These are phyloP conservation scores for Synergus japonicus DNA, from an alignment of 2,888 invertebrate genomes.

Conservation along the genomic window DNA sequence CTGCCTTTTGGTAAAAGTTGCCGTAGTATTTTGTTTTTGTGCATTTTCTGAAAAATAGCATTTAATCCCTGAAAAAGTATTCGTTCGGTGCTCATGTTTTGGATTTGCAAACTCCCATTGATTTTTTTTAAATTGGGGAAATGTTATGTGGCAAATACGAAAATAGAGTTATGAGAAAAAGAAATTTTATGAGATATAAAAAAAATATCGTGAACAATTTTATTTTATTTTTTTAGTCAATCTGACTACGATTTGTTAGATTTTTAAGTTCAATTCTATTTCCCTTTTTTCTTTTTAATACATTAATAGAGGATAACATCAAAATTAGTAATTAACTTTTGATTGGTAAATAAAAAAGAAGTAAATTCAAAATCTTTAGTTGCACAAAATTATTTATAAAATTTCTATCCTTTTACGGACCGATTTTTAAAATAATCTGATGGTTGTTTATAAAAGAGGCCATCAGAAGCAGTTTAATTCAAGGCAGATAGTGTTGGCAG, in stretches of 20 bases:
- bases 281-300: not conserved
- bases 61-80: conserved; percentile 75
- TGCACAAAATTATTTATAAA: not conserved
- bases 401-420: not conserved
- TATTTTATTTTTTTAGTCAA: no score
- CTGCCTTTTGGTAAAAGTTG: conserved; percentile 82
- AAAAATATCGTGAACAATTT: not conserved
- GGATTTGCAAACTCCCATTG: conserved; percentile 46
- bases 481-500: conserved; percentile 51
- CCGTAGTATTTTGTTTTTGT: conserved; percentile 82
- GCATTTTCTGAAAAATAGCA: conserved; percentile 82
- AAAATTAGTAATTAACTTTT: not conserved
- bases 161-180: no score
- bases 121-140: conserved; percentile 19
- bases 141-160: not conserved
- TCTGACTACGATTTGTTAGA: no score
- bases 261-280: not conserved
- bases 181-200: no score
- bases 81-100: conserved; percentile 55
- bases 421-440: conserved; percentile 18
- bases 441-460: conserved; percentile 46
- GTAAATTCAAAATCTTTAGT: not conserved
- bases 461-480: conserved; percentile 54
- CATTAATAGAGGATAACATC: not conserved
- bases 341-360: not conserved